Evolutionary conservation across 1,140 invertebrate genomes (phyloP).

Genomic region (Cydia amplana): DNA sequence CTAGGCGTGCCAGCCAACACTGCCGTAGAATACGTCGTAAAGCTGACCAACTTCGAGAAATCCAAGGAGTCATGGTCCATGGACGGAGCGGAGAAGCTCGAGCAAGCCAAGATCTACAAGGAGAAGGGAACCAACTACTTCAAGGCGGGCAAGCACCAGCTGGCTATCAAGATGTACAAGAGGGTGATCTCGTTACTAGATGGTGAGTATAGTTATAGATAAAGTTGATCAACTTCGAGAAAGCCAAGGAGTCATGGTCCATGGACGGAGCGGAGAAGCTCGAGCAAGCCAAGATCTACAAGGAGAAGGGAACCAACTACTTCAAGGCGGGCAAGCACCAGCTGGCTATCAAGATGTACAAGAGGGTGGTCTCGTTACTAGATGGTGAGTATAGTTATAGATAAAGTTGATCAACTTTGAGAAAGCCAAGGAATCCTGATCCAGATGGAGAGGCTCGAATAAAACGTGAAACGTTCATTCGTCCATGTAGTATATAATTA

Average conservation of each 20-base stretch:
- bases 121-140: conserved; percentile 96
- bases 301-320: conserved; percentile 95
- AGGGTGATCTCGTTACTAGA: conserved; percentile 81
- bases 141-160: conserved; percentile 86
- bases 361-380: conserved; percentile 81
- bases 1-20: conserved; percentile 90
- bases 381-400: conserved; percentile 56
- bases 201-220: conserved; percentile 45
- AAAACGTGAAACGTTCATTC: no score
- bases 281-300: conserved; percentile 89
- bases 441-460: conserved; percentile 88
- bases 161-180: conserved; percentile 95
- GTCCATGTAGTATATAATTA: no score
- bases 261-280: conserved; percentile 89
- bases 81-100: conserved; percentile 88
- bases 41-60: conserved; percentile 91
- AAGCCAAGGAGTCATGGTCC: conserved; percentile 88
- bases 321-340: conserved; percentile 90
- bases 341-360: conserved; percentile 94
- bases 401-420: conserved; percentile 89
- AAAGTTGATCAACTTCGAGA: conserved; percentile 91
- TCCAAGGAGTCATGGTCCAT: conserved; percentile 90
- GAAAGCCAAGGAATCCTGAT: conserved; percentile 90
- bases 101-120: conserved; percentile 91
- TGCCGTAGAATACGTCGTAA: conserved; percentile 89